phyloP scores from a whole-genome alignment of 2,113 vertebrate species.

The Labrus mixtus region DNA sequence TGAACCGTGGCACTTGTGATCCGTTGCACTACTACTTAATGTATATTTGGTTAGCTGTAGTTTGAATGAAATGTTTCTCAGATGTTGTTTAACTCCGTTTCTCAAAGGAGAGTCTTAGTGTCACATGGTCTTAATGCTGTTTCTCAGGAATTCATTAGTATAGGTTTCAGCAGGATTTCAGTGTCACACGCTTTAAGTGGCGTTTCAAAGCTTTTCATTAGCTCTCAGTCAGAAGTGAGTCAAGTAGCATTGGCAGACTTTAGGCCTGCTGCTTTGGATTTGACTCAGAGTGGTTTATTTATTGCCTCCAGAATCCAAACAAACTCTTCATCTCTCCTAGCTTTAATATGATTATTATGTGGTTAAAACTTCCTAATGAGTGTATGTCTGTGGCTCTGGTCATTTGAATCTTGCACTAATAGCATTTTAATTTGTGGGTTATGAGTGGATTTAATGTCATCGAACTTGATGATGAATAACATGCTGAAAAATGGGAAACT shows the following conservation, averaged over 20 bases:
- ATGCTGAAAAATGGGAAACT: background rate
- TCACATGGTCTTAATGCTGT: conserved; percentile 63
- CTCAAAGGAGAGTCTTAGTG: conserved; percentile 45
- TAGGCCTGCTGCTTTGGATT: background rate
- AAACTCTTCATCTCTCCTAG: background rate
- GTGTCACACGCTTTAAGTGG: conserved; percentile 47
- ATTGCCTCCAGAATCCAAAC: background rate
- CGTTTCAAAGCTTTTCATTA: conserved; percentile 23
- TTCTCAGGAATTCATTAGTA: conserved; percentile 67
- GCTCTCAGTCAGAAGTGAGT: conserved; percentile 28
- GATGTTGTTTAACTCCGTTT: conserved; percentile 1
- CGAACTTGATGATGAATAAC: background rate
- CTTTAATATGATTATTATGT: background rate
- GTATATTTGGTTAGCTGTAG: conserved; percentile 20
- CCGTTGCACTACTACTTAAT: background rate
- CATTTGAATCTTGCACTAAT: background rate
- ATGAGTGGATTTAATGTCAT: background rate
- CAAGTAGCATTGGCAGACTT: conserved; percentile 11
- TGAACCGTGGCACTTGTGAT: too few relatives aligned
- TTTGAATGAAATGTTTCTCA: background rate
- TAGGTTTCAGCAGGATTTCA: conserved; percentile 63
- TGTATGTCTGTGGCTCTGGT: background rate
- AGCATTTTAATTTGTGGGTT: background rate
- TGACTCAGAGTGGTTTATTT: background rate
- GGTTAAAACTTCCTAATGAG: background rate